phyloP scores from a whole-genome alignment of 1,140 invertebrate species.

The Pseudomyrmex cubaensis region DNA sequence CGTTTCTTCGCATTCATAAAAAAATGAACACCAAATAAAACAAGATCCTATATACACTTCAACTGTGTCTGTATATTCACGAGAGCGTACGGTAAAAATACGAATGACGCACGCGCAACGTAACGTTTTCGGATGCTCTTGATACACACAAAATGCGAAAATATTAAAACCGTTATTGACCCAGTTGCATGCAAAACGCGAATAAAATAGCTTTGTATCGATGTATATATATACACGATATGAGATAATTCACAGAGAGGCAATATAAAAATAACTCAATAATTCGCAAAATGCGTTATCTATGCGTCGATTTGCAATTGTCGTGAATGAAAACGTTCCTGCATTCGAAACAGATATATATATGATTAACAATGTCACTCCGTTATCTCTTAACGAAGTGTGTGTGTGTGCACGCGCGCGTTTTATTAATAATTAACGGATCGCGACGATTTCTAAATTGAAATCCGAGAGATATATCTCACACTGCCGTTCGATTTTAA shows the following conservation, averaged over 20 bases:
- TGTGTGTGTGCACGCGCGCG: neutral
- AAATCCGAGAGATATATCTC: slow-evolving; percentile 12
- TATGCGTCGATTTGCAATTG: neutral
- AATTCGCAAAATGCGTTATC: neutral
- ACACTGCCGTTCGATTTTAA: neutral
- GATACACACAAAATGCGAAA: neutral
- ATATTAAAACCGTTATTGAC: slow-evolving; percentile 41
- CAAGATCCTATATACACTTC: neutral
- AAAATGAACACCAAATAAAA: slow-evolving; percentile 16
- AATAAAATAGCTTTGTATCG: neutral
- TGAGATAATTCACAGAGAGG: neutral
- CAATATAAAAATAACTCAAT: neutral
- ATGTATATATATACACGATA: neutral
- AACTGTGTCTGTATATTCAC: neutral
- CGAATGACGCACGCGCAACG: neutral
- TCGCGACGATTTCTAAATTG: neutral
- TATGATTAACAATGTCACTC: neutral
- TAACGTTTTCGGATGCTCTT: neutral
- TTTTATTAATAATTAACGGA: neutral
- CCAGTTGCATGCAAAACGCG: slow-evolving; percentile 13
- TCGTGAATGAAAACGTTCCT: too few relatives aligned
- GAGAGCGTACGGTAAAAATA: neutral
- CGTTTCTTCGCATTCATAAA: neutral
- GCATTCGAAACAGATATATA: neutral
- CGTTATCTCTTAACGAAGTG: neutral